These are phyloP conservation scores for Cataglyphis altisquamis DNA, from an alignment of 2,888 invertebrate species.

Conservation along the genomic window DNA sequence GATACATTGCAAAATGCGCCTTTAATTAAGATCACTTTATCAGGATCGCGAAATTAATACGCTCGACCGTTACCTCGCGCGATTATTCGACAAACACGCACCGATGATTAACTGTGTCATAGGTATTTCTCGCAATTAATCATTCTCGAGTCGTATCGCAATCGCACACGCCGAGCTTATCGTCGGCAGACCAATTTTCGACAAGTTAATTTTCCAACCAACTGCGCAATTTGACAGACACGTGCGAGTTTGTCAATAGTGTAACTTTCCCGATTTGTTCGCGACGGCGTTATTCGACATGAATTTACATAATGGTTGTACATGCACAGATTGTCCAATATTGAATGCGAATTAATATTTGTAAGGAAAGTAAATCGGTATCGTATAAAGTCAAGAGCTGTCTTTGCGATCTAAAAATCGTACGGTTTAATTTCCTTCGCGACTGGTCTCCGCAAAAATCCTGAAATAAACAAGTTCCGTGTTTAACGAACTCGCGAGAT, in stretches of 20 bases:
- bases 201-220: conserved; percentile 3
- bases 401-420: background rate
- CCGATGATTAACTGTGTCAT: conserved; percentile 14
- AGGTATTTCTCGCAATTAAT: conserved; percentile 34
- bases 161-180: background rate
- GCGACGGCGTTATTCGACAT: background rate
- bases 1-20: background rate
- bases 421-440: background rate
- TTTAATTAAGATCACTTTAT: conserved; percentile 11
- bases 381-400: background rate
- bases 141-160: background rate
- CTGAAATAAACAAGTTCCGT: conserved; percentile 2
- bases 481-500: conserved; percentile 2
- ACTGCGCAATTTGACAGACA: background rate
- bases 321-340: background rate
- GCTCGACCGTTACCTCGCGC: conserved; percentile 14
- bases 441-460: conserved; percentile 3
- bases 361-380: conserved; percentile 47
- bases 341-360: background rate
- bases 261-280: background rate
- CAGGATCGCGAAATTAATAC: conserved; percentile 29
- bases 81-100: conserved; percentile 22
- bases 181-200: background rate
- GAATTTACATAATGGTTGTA: conserved; percentile 9
- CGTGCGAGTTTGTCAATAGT: background rate